Conservation (phyloP, 2,888 invertebrate species). For the Scaptodrosophila latifasciaeformis region DNA sequence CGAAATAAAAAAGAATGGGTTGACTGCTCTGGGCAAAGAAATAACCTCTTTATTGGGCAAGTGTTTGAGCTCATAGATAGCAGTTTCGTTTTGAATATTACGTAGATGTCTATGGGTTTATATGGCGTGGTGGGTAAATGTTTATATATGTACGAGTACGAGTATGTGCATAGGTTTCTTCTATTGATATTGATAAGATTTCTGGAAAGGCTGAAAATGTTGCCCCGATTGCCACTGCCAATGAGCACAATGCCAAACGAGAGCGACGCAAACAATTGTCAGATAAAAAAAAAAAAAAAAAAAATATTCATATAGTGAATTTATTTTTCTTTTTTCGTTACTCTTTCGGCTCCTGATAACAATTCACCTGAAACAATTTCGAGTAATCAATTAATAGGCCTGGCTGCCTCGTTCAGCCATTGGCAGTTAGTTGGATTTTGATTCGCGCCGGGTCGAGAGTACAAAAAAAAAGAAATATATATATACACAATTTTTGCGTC, state of each 20-base stretch:
- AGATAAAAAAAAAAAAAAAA: constrained; percentile 26
- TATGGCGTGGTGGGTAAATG: too few relatives aligned
- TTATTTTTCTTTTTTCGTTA: constrained; percentile 32
- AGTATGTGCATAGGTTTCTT: too few relatives aligned
- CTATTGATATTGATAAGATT: neutral
- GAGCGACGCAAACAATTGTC: constrained; percentile 25
- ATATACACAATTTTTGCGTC: constrained; percentile 34
- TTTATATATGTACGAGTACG: too few relatives aligned
- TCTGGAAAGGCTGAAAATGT: neutral
- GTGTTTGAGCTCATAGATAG: too few relatives aligned
- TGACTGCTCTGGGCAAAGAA: too few relatives aligned
- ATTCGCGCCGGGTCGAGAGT: constrained; percentile 57
- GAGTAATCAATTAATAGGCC: constrained; percentile 58
- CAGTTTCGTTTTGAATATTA: too few relatives aligned
- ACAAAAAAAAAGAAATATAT: too few relatives aligned
- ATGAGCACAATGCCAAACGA: constrained; percentile 14
- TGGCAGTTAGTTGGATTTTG: constrained; percentile 56
- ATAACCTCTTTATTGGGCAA: too few relatives aligned
- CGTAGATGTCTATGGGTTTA: too few relatives aligned
- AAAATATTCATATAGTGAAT: too few relatives aligned
- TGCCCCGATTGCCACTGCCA: neutral
- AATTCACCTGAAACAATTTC: constrained; percentile 44
- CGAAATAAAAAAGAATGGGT: too few relatives aligned
- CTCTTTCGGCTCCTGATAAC: constrained; percentile 35
- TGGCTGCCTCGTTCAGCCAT: constrained; percentile 22